Evolutionary conservation across 2,888 invertebrate species (phyloP).

Genomic region (Lydus trimaculatus): DNA sequence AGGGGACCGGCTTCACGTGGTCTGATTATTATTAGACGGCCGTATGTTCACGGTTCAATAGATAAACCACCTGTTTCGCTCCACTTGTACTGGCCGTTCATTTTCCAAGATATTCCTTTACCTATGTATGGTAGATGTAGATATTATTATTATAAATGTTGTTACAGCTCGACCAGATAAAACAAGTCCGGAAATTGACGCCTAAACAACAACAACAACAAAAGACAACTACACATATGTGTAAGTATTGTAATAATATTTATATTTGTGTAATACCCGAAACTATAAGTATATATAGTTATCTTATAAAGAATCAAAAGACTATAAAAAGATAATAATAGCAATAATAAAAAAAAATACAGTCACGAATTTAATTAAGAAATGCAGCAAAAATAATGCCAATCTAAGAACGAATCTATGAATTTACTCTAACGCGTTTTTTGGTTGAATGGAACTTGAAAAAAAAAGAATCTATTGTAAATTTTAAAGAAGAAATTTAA

Average conservation of each 20-base stretch:
- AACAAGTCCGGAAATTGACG: not conserved
- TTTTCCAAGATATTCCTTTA: conserved; percentile 14
- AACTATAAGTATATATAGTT: not conserved
- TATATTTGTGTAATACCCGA: not conserved
- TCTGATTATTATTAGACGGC: conserved; percentile 38
- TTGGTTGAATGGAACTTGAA: not conserved
- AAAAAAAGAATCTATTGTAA: not conserved
- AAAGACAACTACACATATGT: not conserved
- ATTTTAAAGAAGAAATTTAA: not conserved
- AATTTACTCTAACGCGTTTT: not conserved
- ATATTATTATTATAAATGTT: not conserved
- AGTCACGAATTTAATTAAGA: not conserved
- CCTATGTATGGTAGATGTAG: not conserved
- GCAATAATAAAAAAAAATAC: not conserved
- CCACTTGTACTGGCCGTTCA: conserved; percentile 34
- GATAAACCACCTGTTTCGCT: conserved; percentile 43
- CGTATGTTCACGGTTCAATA: conserved; percentile 44
- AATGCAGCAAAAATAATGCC: not conserved
- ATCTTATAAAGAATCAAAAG: not conserved
- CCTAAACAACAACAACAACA: not conserved
- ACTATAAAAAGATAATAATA: not conserved
- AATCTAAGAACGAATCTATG: not conserved
- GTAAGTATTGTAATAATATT: not conserved
- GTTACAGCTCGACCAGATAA: not conserved
- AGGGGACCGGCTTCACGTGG: conserved; percentile 33